Conservation (phyloP, 2,113 vertebrate genomes). For the Rousettus leschenaultii region DNA sequence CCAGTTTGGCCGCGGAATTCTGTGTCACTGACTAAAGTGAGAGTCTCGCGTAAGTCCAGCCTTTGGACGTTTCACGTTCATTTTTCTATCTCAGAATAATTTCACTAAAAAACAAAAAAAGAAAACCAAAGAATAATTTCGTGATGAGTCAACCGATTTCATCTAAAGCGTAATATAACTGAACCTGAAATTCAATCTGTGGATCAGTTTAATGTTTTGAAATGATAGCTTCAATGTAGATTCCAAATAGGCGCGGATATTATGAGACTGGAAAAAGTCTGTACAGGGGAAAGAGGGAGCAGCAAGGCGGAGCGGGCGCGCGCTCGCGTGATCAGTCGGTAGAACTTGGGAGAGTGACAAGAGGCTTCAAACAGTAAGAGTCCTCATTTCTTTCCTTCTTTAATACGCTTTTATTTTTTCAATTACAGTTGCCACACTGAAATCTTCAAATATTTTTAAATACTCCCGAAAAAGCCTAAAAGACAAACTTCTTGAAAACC, state of each 20-base stretch:
- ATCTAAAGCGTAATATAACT: too few species aligned
- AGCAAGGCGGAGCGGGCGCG: too few species aligned
- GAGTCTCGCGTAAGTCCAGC: neutral
- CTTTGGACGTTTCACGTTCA: neutral
- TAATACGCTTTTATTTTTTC: too few species aligned
- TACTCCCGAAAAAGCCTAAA: neutral
- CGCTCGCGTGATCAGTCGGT: too few species aligned
- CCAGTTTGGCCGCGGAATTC: accelerated
- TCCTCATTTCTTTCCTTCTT: neutral
- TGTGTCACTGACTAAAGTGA: accelerated
- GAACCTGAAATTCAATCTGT: neutral
- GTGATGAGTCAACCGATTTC: neutral
- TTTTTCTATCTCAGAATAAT: neutral
- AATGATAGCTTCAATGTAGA: neutral
- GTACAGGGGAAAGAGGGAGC: neutral
- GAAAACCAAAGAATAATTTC: neutral
- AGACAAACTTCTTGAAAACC: neutral
- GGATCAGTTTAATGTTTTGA: neutral
- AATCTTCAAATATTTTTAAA: neutral
- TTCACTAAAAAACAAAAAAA: neutral
- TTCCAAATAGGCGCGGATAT: neutral
- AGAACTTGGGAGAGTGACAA: neutral
- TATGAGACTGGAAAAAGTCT: neutral
- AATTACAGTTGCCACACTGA: neutral
- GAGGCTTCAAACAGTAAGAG: neutral